Conservation (phyloP, 2,888 invertebrate genomes). For the Falcaria lacertinaria region DNA sequence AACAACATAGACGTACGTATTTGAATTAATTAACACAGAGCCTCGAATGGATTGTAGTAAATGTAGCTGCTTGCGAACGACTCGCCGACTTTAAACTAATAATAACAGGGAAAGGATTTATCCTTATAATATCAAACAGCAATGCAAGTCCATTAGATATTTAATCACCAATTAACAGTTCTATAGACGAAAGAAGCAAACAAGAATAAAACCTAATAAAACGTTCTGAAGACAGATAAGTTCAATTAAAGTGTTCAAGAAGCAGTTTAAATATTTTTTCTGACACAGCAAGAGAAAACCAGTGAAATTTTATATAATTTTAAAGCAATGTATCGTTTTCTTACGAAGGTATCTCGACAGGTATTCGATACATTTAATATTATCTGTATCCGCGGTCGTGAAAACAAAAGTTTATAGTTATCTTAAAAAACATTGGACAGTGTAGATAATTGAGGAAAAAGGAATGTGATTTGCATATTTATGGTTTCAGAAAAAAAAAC, state of each 20-base stretch:
- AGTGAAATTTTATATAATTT: too few species aligned
- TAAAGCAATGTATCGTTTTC: too few species aligned
- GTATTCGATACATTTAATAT: too few species aligned
- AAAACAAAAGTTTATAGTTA: too few species aligned
- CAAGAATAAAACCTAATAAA: not conserved
- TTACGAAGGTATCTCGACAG: too few species aligned
- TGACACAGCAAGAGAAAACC: constrained; percentile 14
- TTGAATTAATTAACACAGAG: constrained; percentile 42
- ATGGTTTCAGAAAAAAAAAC: too few species aligned
- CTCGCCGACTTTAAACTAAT: constrained; percentile 24
- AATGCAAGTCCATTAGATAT: constrained; percentile 26
- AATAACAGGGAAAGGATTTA: constrained; percentile 36
- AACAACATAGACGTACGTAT: constrained; percentile 43
- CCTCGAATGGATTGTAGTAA: constrained; percentile 22
- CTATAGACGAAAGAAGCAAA: constrained; percentile 1
- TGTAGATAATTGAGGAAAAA: too few species aligned
- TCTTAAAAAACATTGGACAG: too few species aligned
- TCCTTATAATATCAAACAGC: constrained; percentile 26
- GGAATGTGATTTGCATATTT: too few species aligned
- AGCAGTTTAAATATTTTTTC: not conserved
- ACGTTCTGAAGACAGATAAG: not conserved
- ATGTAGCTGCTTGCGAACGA: constrained; percentile 30
- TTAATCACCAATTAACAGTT: constrained; percentile 20
- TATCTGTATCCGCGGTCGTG: too few species aligned
- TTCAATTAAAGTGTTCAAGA: too few species aligned